Evolutionary conservation across 2,797 vertebrate genomes (phyloP), one percentile per base, ranked within the genome.

Genomic region (Sorex maritimensis): DNA sequence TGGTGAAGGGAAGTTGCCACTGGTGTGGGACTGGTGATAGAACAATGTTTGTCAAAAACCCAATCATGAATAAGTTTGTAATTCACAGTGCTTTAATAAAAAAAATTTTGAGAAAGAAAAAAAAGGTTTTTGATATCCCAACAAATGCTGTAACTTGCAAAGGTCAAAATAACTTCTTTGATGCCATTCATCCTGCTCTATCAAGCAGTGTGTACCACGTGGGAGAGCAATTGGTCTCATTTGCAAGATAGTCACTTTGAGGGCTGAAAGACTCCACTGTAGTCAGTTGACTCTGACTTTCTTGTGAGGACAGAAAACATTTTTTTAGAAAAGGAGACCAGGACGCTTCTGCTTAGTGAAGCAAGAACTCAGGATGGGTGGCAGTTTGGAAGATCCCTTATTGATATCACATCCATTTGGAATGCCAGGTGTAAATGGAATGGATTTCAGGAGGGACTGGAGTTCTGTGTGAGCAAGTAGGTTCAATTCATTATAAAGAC

Each of bases 401-500:
- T 34, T 34, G 23, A 72, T 61, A 34, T 44, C 69, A 93, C 84
- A 21, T 17, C 15, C 19, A 1, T 81, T 69, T 44, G 6, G 68
- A 81, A 86, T 24, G 44, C 28, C 23, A 85, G 38, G 68, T 24
- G 15, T 55, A n/a, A 71, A 71, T 52, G 75, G 71, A 44, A 86
- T 30, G 7, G 2, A 67, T 94, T 94, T 87, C 63, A 65, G 5
- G 14, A 41, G 19, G 13, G 17, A 61, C 10, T 85, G 9, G 5
- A 8, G 13, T 61, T 44, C n/a, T 89, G 41, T 0, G 2, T n/a
- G 71, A 63, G 26, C 13, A 78, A 26, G 83, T 75, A 52, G 34
- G 65, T 65, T 81, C 34, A 58, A 90, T 85, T 84, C 65, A 73
- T 2, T 65, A 65, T 82, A 13, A 13, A 82, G 34, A 87, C 44